Evolutionary conservation across 1,140 invertebrate genomes (phyloP).

Genomic region (Cyphomyrmex costatus): DNA sequence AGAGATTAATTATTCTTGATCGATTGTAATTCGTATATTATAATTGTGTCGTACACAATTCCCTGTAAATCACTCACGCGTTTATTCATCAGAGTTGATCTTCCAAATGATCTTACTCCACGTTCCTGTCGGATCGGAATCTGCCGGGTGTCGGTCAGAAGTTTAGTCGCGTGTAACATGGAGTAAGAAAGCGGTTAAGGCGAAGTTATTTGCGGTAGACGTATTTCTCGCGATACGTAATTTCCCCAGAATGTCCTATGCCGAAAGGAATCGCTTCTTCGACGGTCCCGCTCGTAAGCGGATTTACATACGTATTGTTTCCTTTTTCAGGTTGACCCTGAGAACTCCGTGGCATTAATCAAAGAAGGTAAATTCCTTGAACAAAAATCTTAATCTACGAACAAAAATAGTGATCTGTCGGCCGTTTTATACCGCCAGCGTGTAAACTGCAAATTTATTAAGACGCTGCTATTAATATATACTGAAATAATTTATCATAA

Average conservation of each 20-base stretch:
- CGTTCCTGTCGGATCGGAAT: slow-evolving; percentile 47
- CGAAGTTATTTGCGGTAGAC: slow-evolving; percentile 49
- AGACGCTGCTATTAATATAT: neutral
- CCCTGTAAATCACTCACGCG: neutral
- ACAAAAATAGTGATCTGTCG: slow-evolving; percentile 12
- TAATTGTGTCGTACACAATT: neutral
- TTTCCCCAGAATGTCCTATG: slow-evolving; percentile 40
- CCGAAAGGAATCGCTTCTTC: slow-evolving; percentile 42
- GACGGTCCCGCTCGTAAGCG: slow-evolving; percentile 13
- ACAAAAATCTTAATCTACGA: slow-evolving; percentile 53
- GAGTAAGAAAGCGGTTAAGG: slow-evolving; percentile 62
- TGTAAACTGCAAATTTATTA: slow-evolving; percentile 45
- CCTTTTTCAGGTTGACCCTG: slow-evolving; percentile 86
- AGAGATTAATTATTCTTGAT: slow-evolving; percentile 26
- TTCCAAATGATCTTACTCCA: slow-evolving; percentile 22
- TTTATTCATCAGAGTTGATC: slow-evolving; percentile 3
- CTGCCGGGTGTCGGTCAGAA: slow-evolving; percentile 47
- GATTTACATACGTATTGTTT: slow-evolving; percentile 69
- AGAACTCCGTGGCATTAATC: slow-evolving; percentile 85
- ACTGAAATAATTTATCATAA: slow-evolving; percentile 38
- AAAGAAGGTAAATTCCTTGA: slow-evolving; percentile 86
- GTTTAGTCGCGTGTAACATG: slow-evolving; percentile 61
- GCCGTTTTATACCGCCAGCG: slow-evolving; percentile 1
- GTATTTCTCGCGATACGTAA: slow-evolving; percentile 49
- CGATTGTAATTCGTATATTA: neutral